Evolutionary conservation across 1,140 invertebrate species (phyloP).

Genomic region (Sarcophaga bullata): DNA sequence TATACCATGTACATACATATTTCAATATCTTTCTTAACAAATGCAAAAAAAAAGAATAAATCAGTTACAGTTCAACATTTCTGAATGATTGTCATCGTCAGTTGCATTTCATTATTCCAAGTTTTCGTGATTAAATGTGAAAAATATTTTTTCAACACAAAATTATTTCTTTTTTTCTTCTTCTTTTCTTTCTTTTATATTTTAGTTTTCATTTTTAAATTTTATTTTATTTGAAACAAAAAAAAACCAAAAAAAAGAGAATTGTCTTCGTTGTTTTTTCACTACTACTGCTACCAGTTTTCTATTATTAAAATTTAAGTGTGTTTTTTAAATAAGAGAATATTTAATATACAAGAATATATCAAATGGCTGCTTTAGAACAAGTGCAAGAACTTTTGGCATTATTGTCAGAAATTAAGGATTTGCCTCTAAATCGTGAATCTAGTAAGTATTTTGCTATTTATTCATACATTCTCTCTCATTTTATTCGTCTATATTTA

Average conservation of each 20-base stretch:
- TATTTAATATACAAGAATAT: conserved; percentile 45
- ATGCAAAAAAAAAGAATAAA: not conserved
- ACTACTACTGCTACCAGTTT: not conserved
- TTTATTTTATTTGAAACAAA: not conserved
- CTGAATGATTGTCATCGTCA: not conserved
- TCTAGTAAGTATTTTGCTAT: conserved; percentile 57
- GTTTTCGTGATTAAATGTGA: not conserved
- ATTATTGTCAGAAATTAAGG: conserved; percentile 57
- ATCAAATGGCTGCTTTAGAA: conserved; percentile 60
- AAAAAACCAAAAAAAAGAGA: not conserved
- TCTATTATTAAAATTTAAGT: conserved; percentile 16
- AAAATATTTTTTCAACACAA: not conserved
- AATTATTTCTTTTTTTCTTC: too few species aligned
- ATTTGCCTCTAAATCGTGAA: conserved; percentile 58
- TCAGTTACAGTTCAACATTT: not conserved
- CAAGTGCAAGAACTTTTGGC: conserved; percentile 54
- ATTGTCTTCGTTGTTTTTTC: not conserved
- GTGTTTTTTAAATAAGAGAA: conserved; percentile 29
- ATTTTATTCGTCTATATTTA: too few species aligned
- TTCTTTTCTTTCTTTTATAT: not conserved
- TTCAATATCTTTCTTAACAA: too few species aligned
- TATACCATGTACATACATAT: too few species aligned
- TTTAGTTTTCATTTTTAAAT: conserved; percentile 1
- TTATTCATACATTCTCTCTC: not conserved
- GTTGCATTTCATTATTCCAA: not conserved